Conservation (phyloP, 2,113 vertebrate species). For the Xiphorhynchus elegans region DNA sequence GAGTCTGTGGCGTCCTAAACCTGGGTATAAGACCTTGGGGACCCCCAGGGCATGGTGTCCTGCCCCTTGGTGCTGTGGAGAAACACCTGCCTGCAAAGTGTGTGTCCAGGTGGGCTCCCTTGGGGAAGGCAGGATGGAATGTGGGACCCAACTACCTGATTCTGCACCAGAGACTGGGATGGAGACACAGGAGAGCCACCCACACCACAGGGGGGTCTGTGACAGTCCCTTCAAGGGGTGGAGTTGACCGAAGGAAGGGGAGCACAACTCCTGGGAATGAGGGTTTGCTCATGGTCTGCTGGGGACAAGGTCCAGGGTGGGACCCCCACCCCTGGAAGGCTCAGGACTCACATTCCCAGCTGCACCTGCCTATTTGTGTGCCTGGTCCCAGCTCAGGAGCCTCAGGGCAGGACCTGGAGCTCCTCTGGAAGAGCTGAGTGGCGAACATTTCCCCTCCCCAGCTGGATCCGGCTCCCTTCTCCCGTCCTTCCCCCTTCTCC, state of each 20-base stretch:
- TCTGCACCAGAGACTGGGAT: background rate
- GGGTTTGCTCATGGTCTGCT: background rate
- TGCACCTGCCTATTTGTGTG: background rate
- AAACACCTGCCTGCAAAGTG: fast-evolving
- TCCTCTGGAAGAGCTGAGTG: background rate
- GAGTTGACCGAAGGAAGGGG: fast-evolving
- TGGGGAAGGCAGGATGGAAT: too few species aligned
- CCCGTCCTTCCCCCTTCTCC: background rate
- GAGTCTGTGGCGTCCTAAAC: background rate
- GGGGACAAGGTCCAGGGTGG: background rate
- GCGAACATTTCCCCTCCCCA: background rate
- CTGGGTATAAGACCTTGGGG: background rate
- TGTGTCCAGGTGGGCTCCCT: fast-evolving
- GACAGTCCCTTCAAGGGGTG: background rate
- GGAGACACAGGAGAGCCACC: fast-evolving
- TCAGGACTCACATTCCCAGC: background rate
- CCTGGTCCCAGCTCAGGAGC: background rate
- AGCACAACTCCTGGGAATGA: background rate
- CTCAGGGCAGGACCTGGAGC: background rate
- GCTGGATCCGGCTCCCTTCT: background rate
- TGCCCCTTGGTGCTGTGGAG: fast-evolving
- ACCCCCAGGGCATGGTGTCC: fast-evolving
- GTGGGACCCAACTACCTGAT: too few species aligned
- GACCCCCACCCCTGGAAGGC: background rate
- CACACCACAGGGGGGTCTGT: fast-evolving